Percentiles rank a stretch among this genome's conserved stretches.
Conservation (phyloP, 2,888 invertebrate genomes). For the Galeruca laticollis region DNA sequence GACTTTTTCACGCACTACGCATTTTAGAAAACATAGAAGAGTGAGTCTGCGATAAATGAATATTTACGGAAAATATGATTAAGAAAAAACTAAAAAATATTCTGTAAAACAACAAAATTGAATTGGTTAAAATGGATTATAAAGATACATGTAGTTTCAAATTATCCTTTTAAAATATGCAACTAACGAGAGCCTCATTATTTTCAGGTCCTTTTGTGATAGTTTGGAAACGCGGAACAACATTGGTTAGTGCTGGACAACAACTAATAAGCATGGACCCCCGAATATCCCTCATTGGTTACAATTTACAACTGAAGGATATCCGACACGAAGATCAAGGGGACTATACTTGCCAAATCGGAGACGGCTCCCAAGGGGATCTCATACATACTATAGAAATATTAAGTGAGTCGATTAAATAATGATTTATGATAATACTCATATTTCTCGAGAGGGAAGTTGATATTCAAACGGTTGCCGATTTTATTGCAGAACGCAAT, state of each 20-base stretch:
- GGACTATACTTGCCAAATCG: slow-evolving; percentile 71
- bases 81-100: too few species aligned
- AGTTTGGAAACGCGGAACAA: slow-evolving; percentile 69
- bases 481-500: too few species aligned
- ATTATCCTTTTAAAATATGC: background rate
- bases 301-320: slow-evolving; percentile 69
- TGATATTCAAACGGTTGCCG: background rate
- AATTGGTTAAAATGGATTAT: too few species aligned
- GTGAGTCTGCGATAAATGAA: too few species aligned
- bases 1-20: too few species aligned
- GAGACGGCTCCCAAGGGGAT: slow-evolving; percentile 69
- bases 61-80: too few species aligned
- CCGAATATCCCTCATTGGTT: slow-evolving; percentile 67
- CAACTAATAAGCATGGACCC: slow-evolving; percentile 70
- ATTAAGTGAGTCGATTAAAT: slow-evolving; percentile 64
- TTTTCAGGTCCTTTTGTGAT: slow-evolving; percentile 69
- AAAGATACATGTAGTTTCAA: background rate
- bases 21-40: too few species aligned
- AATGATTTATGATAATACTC: slow-evolving; percentile 11
- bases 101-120: too few species aligned
- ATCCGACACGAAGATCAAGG: slow-evolving; percentile 70
- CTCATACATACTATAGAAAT: slow-evolving; percentile 72
- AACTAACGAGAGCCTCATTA: background rate
- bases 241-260: slow-evolving; percentile 69
- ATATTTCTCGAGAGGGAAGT: background rate